Base-by-base conservation (phyloP, 2,113 vertebrate species). In the Mesoclemmys tuberculata region DNA sequence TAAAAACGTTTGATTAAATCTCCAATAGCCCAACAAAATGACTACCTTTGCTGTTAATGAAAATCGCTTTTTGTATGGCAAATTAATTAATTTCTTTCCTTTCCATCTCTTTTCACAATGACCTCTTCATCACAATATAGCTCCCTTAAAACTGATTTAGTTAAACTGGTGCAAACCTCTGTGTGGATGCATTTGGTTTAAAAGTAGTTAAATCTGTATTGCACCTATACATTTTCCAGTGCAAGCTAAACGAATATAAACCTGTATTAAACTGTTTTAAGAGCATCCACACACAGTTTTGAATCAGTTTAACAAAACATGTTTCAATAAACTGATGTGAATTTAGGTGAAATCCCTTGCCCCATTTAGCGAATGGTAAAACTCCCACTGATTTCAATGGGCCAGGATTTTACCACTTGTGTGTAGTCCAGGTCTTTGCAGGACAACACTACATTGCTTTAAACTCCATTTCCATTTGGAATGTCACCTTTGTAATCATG, bases 81-180 rank as follows among this genome's bases (percentile, higher is more conserved):
- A 92, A 96, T 96, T 41, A 91, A 90, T 90, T 85, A 78, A 74
- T 94, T 95, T n/a, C 82, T 96, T 90, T 93, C 85, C 64, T 80
- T 80, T 29, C 2, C 0, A 80, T 92, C 19, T 58, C 89, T 0
- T 94, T 91, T 84, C n/a, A 38, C 64, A 71, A 38, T 71, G 18
- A 22, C 35, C n/a, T 71, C n/a, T 71, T 22, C n/a, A 38, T 19
- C 61, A 74, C 77, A 27, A 51, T 29, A 2, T 16, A 46, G 58
- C 5, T 79, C 38, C 29, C 84, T 88, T 4, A 10, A 61, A 24
- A 81, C 51, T 55, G 38, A 80, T 21, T n/a, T 61, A 61, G 58
- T 61, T 35, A 35, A 64, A 35, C n/a, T n/a, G n/a, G n/a, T n/a
- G n/a, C n/a, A n/a, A n/a, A n/a, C n/a, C n/a, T 35, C 18, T 64